phyloP scores from a whole-genome alignment of 2,888 invertebrate species.

The Anagyrus pseudococci region DNA sequence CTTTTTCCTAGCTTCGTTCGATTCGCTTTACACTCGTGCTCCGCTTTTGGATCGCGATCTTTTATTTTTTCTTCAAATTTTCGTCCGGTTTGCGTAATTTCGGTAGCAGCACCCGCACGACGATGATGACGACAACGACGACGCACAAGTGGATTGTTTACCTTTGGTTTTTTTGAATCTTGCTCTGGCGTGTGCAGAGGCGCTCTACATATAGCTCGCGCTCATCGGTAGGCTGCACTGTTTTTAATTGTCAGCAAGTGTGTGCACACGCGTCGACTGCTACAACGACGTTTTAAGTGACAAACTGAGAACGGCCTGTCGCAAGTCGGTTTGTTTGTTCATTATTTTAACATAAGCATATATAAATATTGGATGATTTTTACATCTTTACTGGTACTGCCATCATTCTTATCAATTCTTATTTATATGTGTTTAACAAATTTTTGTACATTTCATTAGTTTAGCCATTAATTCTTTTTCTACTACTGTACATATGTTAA shows the following conservation, averaged over 20 bases:
- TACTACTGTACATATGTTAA: conserved; percentile 10
- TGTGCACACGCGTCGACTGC: too few relatives aligned
- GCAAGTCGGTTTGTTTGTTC: conserved; percentile 7
- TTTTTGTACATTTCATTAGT: not conserved
- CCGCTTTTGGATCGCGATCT: not conserved
- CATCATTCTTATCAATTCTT: not conserved
- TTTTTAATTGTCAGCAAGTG: too few relatives aligned
- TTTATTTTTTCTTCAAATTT: not conserved
- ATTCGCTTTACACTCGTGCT: not conserved
- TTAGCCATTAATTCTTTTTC: conserved; percentile 12
- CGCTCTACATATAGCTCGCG: too few relatives aligned
- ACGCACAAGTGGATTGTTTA: conserved; percentile 7
- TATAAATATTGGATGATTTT: not conserved
- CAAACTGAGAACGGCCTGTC: not conserved
- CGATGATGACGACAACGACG: not conserved
- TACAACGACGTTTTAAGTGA: too few relatives aligned
- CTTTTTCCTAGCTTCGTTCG: not conserved
- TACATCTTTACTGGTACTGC: not conserved
- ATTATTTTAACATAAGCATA: conserved; percentile 2
- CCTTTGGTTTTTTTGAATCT: not conserved
- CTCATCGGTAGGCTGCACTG: too few relatives aligned
- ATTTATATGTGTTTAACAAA: not conserved
- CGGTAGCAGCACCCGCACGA: too few relatives aligned
- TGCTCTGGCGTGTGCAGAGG: not conserved
- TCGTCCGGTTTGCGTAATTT: not conserved